These are phyloP conservation scores for Aphidius colemani DNA, from an alignment of 2,888 invertebrate genomes.

Conservation along the genomic window DNA sequence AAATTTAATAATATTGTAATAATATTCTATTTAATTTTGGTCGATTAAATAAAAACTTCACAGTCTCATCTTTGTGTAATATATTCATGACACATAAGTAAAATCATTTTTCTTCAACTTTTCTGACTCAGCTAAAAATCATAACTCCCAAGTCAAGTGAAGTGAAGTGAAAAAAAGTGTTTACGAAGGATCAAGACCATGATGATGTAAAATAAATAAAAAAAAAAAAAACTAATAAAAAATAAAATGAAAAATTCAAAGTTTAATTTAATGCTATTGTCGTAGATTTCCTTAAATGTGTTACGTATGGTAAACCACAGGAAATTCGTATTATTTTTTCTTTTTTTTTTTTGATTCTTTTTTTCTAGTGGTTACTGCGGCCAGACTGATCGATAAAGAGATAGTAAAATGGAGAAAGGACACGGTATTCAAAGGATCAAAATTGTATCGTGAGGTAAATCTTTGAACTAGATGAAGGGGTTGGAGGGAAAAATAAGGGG, in stretches of 20 bases:
- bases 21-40: not conserved
- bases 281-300: constrained; percentile 6
- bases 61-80: constrained; percentile 40
- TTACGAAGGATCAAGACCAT: constrained; percentile 4
- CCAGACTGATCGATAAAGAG: not conserved
- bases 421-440: constrained; percentile 20
- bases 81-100: constrained; percentile 52
- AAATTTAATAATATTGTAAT: too few species aligned
- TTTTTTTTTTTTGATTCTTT: too few species aligned
- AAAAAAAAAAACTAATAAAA: not conserved
- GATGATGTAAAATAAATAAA: constrained; percentile 7
- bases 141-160: too few species aligned
- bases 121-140: constrained; percentile 21
- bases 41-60: constrained; percentile 13
- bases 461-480: constrained; percentile 9
- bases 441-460: constrained; percentile 30
- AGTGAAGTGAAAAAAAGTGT: too few species aligned
- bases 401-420: not conserved
- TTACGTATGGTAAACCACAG: too few species aligned
- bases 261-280: constrained; percentile 21
- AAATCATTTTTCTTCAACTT: constrained; percentile 39
- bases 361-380: too few species aligned
- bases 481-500: constrained; percentile 31
- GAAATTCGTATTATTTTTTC: too few species aligned
- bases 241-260: not conserved